Conservation (phyloP, 2,113 vertebrate genomes). For the Gorsachius goisagi region DNA sequence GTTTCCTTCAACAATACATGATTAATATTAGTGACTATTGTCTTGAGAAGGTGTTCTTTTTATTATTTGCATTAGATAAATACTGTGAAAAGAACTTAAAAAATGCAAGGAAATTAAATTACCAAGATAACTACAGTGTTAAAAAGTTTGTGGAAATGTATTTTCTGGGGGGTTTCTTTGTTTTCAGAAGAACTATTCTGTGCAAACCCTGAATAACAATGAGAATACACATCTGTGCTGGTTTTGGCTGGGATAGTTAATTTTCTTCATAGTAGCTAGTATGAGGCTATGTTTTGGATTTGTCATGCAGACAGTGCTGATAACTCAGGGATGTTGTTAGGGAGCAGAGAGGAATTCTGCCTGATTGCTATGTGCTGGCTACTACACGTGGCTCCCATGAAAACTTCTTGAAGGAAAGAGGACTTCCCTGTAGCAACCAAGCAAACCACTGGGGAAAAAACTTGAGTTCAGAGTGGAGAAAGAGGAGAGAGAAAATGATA, state of each 20-base stretch:
- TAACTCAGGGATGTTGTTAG: too few relatives aligned
- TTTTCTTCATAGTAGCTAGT: background rate
- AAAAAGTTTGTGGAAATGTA: background rate
- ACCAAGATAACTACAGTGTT: background rate
- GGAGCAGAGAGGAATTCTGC: background rate
- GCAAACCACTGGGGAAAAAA: background rate
- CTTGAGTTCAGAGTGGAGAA: background rate
- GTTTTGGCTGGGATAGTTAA: background rate
- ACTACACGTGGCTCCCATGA: background rate
- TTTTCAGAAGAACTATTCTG: background rate
- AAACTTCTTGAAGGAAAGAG: background rate
- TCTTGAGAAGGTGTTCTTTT: fast-evolving
- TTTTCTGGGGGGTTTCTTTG: background rate
- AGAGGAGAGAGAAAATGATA: background rate
- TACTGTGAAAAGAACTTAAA: background rate
- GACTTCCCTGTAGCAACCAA: background rate
- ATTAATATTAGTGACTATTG: background rate
- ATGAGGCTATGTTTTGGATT: too few relatives aligned
- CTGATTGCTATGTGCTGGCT: background rate
- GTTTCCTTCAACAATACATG: background rate
- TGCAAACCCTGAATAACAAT: background rate
- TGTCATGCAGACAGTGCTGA: too few relatives aligned
- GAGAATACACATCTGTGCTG: background rate
- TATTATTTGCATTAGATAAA: background rate
- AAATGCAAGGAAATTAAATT: background rate